phyloP scores from a whole-genome alignment of 92 coral and sea anemone genomes.

The Nematostella vectensis region DNA sequence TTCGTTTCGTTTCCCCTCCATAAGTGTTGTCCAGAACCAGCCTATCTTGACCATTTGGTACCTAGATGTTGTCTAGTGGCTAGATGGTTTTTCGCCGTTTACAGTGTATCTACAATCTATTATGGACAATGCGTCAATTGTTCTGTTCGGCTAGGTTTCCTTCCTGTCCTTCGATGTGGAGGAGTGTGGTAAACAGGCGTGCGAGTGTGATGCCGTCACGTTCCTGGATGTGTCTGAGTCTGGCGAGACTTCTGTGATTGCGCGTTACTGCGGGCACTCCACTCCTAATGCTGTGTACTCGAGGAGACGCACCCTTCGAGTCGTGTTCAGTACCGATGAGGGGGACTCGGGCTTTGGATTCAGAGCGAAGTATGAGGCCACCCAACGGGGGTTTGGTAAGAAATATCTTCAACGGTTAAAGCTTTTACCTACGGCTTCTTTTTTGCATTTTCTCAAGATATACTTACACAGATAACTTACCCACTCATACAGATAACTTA shows the following conservation, averaged over 20 bases:
- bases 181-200: constrained; percentile 22
- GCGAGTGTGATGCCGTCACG: constrained; percentile 49
- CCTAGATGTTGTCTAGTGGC: constrained; percentile 15
- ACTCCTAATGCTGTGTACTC: constrained; percentile 46
- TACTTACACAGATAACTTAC: no score
- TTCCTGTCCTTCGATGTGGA: constrained; percentile 42
- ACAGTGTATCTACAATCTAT: neutral
- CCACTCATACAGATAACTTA: no score
- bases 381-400: constrained; percentile 34
- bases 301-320: constrained; percentile 19
- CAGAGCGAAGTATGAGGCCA: constrained; percentile 22
- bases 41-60: no score
- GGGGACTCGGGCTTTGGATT: constrained; percentile 42
- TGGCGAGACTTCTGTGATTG: constrained; percentile 19
- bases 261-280: constrained; percentile 38
- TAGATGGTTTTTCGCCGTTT: neutral
- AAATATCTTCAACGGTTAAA: neutral
- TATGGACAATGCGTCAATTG: no score
- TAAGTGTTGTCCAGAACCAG: no score
- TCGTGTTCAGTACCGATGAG: constrained; percentile 44
- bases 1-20: no score
- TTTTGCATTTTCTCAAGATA: no score
- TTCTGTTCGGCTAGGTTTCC: constrained; percentile 8
- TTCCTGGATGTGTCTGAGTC: constrained; percentile 33
- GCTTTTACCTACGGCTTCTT: neutral